Conservation (phyloP, 2,797 vertebrate species). For the Phrynocephalus forsythii region DNA sequence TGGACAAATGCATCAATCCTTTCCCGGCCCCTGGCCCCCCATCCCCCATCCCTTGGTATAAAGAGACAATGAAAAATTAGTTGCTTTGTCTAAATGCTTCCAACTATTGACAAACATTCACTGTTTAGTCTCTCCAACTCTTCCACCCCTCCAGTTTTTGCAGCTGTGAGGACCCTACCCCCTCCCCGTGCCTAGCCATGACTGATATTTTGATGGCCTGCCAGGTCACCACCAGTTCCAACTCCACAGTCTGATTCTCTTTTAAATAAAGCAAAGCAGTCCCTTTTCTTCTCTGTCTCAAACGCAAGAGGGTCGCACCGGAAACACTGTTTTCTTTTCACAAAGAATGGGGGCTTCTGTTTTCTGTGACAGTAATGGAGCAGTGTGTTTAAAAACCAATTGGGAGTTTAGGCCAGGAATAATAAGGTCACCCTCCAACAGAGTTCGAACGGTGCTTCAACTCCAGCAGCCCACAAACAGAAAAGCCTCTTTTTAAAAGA, state of each 20-base stretch:
- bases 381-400: constrained; percentile 79
- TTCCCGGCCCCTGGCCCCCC: too few species aligned
- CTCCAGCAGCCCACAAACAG: constrained; percentile 73
- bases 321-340: constrained; percentile 83
- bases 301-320: constrained; percentile 86
- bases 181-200: constrained; percentile 73
- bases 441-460: constrained; percentile 76
- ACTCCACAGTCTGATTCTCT: constrained; percentile 75
- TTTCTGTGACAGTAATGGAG: constrained; percentile 77
- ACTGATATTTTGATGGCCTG: constrained; percentile 82
- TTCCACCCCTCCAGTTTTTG: constrained; percentile 49
- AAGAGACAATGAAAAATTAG: constrained; percentile 73
- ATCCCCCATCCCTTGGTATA: constrained; percentile 10
- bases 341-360: constrained; percentile 87
- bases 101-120: constrained; percentile 71
- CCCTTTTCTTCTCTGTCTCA: constrained; percentile 74
- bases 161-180: constrained; percentile 72
- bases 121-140: constrained; percentile 58
- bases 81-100: constrained; percentile 71
- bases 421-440: constrained; percentile 80
- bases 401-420: constrained; percentile 79
- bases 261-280: constrained; percentile 54
- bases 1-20: constrained; percentile 39
- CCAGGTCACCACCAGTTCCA: constrained; percentile 81
- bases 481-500: constrained; percentile 75